Base-by-base conservation (phyloP, 2,113 vertebrate genomes). In the Misgurnus mizolepis region DNA sequence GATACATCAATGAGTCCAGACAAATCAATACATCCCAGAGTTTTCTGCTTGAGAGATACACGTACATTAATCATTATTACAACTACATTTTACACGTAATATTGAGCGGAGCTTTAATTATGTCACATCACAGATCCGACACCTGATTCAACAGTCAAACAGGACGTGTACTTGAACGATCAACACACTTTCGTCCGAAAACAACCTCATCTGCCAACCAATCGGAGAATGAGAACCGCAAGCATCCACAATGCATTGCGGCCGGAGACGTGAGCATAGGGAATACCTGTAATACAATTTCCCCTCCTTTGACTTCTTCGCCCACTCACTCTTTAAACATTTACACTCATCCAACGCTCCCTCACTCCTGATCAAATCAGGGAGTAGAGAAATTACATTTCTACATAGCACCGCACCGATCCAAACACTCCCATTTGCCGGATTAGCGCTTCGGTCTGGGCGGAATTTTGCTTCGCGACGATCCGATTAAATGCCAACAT, bases 341-440 rank as follows among this genome's bases (percentile, higher is more conserved):
- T 95, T 95, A 95, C 92, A 93, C 93, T 90, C 93, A 76, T 90
- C 93, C 90, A 93, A 94, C 94, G 93, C 92, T 92, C 94, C 91
- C 88, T 91, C 92, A 91, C 92, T 92, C 85, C 95, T 98, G 96
- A 98, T 96, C 93, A 91, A 95, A 95, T 96, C 95, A 98, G 92
- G 92, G 91, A 91, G 74, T 86, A 87, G 94, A 95, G 94, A 97
- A 97, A 98, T 98, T 95, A 94, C 92, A 96, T 98, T 98, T 97
- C 93, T 94, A 91, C 92, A 90, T 82, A 78, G 93, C 90, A 90
- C 89, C 91, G 93, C 95, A 96, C 93, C 92, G 95, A 96, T 94
- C 90, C 80, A 80, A 85, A 94, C 92, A 89, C 92, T 91, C 92
- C 84, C 95, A 95, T 95, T 94, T 96, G 95, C 95, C 93, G 93